phyloP scores from a whole-genome alignment of 2,797 vertebrate species.

The Halcyon leucocephala region DNA sequence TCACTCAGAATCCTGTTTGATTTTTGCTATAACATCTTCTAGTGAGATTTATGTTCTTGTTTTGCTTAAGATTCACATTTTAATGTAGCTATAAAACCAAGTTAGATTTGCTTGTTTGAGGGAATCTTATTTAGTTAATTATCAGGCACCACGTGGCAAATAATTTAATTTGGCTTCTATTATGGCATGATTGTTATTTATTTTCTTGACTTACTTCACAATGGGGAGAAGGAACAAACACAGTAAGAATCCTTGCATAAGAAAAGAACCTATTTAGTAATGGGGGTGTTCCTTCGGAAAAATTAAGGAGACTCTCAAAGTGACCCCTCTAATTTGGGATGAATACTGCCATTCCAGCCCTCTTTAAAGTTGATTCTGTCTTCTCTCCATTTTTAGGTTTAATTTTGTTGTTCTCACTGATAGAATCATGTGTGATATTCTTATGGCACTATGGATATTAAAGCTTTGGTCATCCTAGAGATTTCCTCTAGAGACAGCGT shows the following conservation, averaged over 20 bases:
- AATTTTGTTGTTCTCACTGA: not conserved
- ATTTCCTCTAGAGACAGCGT: not conserved
- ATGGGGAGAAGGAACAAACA: not conserved
- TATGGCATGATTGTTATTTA: slow-evolving; percentile 47
- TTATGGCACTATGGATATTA: not conserved
- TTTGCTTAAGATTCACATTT: slow-evolving; percentile 82
- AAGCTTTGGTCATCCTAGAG: not conserved
- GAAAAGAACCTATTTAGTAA: not conserved
- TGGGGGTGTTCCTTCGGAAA: not conserved
- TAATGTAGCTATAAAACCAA: slow-evolving; percentile 76
- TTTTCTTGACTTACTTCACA: slow-evolving; percentile 21
- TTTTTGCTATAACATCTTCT: slow-evolving; percentile 63
- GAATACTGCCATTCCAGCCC: not conserved
- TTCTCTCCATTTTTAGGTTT: not conserved
- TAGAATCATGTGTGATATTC: not conserved
- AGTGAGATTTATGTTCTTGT: slow-evolving; percentile 79
- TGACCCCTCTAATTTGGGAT: not conserved
- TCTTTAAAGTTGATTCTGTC: not conserved
- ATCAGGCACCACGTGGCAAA: slow-evolving; percentile 67
- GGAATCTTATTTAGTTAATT: slow-evolving; percentile 79
- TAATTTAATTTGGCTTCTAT: slow-evolving; percentile 61
- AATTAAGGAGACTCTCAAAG: not conserved
- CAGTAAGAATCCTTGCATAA: not conserved
- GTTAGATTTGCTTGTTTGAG: slow-evolving; percentile 73
- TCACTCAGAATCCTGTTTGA: slow-evolving; percentile 54